Percentiles rank a stretch among this genome's conserved stretches.
These are phyloP conservation scores for Prionchulus punctatus DNA, from an alignment of 2,888 invertebrate genomes.

Conservation along the genomic window DNA sequence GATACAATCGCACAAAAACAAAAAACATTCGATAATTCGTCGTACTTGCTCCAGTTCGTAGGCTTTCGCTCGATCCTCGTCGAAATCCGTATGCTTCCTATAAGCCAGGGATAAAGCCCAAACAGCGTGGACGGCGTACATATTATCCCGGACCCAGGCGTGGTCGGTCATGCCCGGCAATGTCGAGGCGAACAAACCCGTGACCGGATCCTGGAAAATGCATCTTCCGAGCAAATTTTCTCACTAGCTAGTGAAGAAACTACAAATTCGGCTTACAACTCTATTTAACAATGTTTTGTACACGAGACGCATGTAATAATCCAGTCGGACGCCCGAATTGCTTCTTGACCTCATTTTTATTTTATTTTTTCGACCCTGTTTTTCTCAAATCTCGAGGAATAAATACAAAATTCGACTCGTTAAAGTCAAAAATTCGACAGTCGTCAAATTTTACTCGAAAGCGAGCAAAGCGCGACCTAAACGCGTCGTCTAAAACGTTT, in stretches of 20 bases:
- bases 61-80: conserved; percentile 92
- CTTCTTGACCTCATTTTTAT: conserved; percentile 35
- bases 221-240: conserved; percentile 3
- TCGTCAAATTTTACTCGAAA: no score
- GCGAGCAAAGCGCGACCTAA: no score
- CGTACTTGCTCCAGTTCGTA: conserved; percentile 74
- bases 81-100: conserved; percentile 94
- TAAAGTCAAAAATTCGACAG: no score
- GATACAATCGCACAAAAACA: no score
- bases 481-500: no score
- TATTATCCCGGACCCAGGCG: conserved; percentile 96
- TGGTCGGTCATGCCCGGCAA: conserved; percentile 44
- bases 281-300: conserved; percentile 80
- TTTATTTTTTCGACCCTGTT: no score
- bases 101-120: conserved; percentile 98
- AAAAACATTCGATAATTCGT: no score
- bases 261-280: conserved; percentile 37
- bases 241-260: not conserved
- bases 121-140: conserved; percentile 86
- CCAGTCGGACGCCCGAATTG: conserved; percentile 52
- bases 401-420: not conserved
- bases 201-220: conserved; percentile 66
- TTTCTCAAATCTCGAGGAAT: not conserved
- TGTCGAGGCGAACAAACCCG: conserved; percentile 83
- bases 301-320: conserved; percentile 85